Percentiles rank a stretch among this genome's conserved stretches.
phyloP scores from a whole-genome alignment of 2,113 vertebrate genomes.

The Mustela lutreola region DNA sequence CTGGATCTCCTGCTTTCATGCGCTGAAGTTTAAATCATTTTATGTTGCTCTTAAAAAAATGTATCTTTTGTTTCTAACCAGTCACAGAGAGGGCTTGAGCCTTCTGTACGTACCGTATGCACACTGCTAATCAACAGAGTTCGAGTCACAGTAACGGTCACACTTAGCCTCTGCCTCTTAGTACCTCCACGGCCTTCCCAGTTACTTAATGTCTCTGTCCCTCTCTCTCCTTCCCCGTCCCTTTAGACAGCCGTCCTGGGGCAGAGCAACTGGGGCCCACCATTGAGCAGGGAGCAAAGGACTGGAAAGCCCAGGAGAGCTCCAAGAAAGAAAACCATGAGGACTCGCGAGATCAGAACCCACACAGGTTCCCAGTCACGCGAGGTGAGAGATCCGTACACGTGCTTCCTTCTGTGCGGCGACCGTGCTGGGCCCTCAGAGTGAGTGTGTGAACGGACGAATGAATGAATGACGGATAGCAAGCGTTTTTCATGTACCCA shows the following conservation, averaged over 20 bases:
- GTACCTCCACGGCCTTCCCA: no score
- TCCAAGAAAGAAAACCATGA: not conserved
- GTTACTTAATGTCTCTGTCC: rapidly evolving
- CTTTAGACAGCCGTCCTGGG: no score
- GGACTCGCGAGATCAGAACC: rapidly evolving
- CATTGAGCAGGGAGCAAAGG: rapidly evolving
- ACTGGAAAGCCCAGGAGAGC: not conserved
- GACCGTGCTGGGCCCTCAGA: not conserved
- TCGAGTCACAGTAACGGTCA: rapidly evolving
- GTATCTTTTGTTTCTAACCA: not conserved
- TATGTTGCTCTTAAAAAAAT: not conserved
- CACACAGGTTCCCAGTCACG: rapidly evolving
- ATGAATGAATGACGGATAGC: rapidly evolving
- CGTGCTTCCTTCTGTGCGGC: not conserved
- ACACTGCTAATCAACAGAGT: rapidly evolving
- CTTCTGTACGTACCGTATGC: rapidly evolving
- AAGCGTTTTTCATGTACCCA: rapidly evolving
- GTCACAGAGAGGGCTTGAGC: not conserved
- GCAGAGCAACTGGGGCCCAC: not conserved
- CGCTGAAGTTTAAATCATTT: not conserved
- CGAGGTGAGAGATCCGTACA: not conserved
- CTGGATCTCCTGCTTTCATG: not conserved
- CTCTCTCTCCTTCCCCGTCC: not conserved
- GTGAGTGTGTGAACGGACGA: not conserved
- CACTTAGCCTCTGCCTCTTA: rapidly evolving